A percentile compares a stretch with the other conserved stretches of the same genome.
phyloP scores from a whole-genome alignment of 2,888 invertebrate species.

The Tholera decimalis region DNA sequence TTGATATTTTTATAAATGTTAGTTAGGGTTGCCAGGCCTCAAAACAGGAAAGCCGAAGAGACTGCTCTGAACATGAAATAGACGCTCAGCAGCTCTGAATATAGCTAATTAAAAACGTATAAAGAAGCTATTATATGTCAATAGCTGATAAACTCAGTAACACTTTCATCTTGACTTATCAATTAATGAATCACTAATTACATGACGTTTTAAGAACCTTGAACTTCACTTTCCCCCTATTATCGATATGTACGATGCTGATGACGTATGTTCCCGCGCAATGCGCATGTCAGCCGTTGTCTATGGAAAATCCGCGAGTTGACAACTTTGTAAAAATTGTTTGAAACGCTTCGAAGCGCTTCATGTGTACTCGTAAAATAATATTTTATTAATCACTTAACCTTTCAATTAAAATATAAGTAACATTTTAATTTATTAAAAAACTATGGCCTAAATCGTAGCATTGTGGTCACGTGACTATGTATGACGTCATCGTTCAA shows the following conservation, averaged over 20 bases:
- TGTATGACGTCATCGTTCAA: too few relatives aligned
- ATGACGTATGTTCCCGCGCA: background rate
- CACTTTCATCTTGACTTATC: constrained; percentile 15
- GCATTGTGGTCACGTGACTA: too few relatives aligned
- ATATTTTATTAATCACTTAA: too few relatives aligned
- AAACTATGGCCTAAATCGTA: too few relatives aligned
- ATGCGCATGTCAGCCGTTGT: constrained; percentile 20
- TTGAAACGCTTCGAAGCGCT: too few relatives aligned
- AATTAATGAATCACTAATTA: constrained; percentile 11
- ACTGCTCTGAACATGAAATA: background rate
- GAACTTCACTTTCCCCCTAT: constrained; percentile 30
- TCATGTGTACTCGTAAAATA: too few relatives aligned
- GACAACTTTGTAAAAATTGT: too few relatives aligned
- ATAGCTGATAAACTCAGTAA: background rate
- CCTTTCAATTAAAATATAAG: too few relatives aligned
- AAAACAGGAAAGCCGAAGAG: background rate
- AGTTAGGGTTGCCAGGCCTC: background rate
- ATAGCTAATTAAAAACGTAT: too few relatives aligned
- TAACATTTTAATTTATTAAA: too few relatives aligned
- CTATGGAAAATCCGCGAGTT: constrained; percentile 49
- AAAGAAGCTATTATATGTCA: background rate
- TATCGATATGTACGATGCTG: background rate
- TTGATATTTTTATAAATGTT: background rate
- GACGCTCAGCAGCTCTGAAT: background rate
- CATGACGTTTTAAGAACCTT: constrained; percentile 27